Base-by-base conservation (phyloP, 2,113 vertebrate genomes). In the Heloderma charlesbogerti region DNA sequence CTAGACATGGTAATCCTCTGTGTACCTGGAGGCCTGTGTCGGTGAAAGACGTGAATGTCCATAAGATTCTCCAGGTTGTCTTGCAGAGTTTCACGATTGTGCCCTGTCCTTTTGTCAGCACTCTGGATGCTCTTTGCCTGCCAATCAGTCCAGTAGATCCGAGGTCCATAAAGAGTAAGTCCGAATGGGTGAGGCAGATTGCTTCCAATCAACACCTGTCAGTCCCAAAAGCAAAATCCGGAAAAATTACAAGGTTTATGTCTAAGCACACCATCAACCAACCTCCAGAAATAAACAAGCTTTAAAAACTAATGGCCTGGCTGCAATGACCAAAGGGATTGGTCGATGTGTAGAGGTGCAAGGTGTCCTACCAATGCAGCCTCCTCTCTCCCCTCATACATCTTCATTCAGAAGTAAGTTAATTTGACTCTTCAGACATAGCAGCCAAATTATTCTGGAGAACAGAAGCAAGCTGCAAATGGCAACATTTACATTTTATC, bases 91-190 rank as follows among this genome's bases (percentile, higher is more conserved):
- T 97, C 97, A 43, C 98, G 97, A n/a, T 97, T 98, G 94, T 98
- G 95, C 18, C 99, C 99, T 0, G 98, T 99, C 82, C 97, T 96
- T 88, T 98, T 99, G 77, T 99, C 97, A 0, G 99, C 99, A 0
- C 98, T 99, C 97, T 99, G 98, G 94, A 99, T 99, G 96, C 98
- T 99, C 96, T 99, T 99, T 63, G 98, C 98, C 95, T 99, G 99
- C 99, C 99, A 99, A 96, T 99, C 99, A 0, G 99, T 99, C 99
- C 99, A 99, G 97, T 98, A 99, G 95, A 99, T 98, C 95, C 97
- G 98, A 91, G 99, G 98, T 37, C 98, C 98, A 6, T 99, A 98
- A 10, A 99, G 98, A 29, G 99, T 99, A 93, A 99, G 97, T 20
- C 99, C 99, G 89, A 99, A 99, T 0, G 99, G 99, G 86, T 99